Base-by-base conservation (phyloP, 1,140 invertebrate species). In the Chrysopa pallens region DNA sequence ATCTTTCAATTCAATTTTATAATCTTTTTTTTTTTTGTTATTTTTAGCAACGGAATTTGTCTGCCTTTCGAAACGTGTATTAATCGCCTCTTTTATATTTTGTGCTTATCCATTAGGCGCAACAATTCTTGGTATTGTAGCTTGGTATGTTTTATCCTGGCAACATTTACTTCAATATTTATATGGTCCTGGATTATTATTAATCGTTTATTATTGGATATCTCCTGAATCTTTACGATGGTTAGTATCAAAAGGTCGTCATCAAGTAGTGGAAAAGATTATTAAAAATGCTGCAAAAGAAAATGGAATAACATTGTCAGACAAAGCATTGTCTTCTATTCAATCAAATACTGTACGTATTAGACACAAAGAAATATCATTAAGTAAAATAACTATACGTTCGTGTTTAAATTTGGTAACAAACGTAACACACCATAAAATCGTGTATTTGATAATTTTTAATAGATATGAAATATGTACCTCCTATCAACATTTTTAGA, bases 11-110 rank as follows among this genome's bases (percentile, higher is more conserved):
- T n/a, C n/a, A n/a, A n/a, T n/a, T n/a, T n/a, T n/a, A n/a, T n/a
- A n/a, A n/a, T n/a, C n/a, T n/a, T n/a, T n/a, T n/a, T n/a, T n/a
- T n/a, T n/a, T 23, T 23, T 23, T 23, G 5, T 3, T 3, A 23
- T 53, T 68, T 67, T 45, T 58, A 84, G 84, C 77, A 23, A 71
- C 88, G 55, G 85, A 90, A 56, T 66, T 83, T 47, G 76, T 85
- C 0, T 76, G 78, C 1, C 75, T 79, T 5, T 69, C 72, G 48
- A 72, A 78, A 40, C 64, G 86, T 46, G 77, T 82, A 1, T 62
- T 83, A 23, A 78, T 72, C 38, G 80, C 80, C 33, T 76, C 80
- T 1, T 51, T 83, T 0, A 73, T 83, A 28, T 75, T 77, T 35
- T 68, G 69, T 29, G 74, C 75, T 43, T 85, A 80, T 54, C 76